Base-by-base conservation (phyloP, 2,113 vertebrate genomes). In the Circaetus cinerascens region DNA sequence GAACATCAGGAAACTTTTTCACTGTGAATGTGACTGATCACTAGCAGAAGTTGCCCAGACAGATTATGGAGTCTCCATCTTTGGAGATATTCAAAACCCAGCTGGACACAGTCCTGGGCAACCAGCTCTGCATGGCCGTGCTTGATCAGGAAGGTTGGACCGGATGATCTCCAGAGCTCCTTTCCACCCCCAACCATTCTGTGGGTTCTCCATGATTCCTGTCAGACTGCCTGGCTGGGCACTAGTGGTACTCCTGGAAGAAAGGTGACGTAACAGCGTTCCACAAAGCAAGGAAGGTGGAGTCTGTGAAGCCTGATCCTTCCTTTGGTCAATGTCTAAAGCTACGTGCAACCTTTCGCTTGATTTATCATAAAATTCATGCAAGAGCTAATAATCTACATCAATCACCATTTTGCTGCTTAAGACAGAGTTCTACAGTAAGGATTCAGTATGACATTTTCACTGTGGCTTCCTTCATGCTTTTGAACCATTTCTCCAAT, bases 201-300 rank as follows among this genome's bases (percentile, higher is more conserved):
- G 8, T 60, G 12, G 32, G 57, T 57, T 53, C 27, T 27, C 18
- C 9, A 0, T 38, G 34, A 19, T 51, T 64, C 20, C 30, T 34
- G 20, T 32, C 45, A 93, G 36, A 36, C 7, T 78, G 23, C 7
- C 26, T 84, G 23, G 4, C 23, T 56, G 15, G 26, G 30, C 29
- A 73, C 17, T 74, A 11, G 11, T 6, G 36, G 8, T 13, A 46
- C 3, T 83, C 16, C 56, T 57, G 20, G 29, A 55, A 77, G 12
- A 73, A 32, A 56, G 12, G 13, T 38, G 32, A 55, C 53, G 2
- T 20, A 90, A 75, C 9, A 34, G 4, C 0, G 0, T 73, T 74
- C 32, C 30, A 46, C 12, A 41, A 45, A 75, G 2, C 30, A 66
- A 57, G 55, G 36, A 60, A 67, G 36, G 7, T 2, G 6, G 25